phyloP scores from a whole-genome alignment of 2,888 invertebrate genomes.

The Girardia tigrina region DNA sequence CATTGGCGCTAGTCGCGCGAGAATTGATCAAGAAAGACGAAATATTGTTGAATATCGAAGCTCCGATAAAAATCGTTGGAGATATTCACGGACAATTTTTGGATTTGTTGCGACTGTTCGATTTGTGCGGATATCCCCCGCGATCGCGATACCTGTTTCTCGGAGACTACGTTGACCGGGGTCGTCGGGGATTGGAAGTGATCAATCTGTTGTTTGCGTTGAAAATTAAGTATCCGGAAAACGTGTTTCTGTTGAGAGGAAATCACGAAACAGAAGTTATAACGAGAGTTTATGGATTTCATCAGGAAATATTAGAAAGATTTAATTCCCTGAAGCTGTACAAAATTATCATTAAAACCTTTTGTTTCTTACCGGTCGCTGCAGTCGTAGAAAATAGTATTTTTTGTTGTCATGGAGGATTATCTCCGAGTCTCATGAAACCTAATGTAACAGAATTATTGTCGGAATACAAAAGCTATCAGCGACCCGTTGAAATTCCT shows the following conservation, averaged over 20 bases:
- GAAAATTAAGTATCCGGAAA: slow-evolving; percentile 32
- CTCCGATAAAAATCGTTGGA: slow-evolving; percentile 34
- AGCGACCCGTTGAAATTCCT: slow-evolving; percentile 29
- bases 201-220: slow-evolving; percentile 29
- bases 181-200: slow-evolving; percentile 27
- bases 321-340: slow-evolving; percentile 26
- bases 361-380: slow-evolving; percentile 30
- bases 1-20: background rate
- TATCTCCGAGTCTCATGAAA: slow-evolving; percentile 27
- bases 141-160: slow-evolving; percentile 32
- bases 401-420: slow-evolving; percentile 35
- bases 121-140: slow-evolving; percentile 32
- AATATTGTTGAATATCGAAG: slow-evolving; percentile 28
- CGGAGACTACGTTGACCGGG: slow-evolving; percentile 34
- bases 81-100: slow-evolving; percentile 36
- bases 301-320: slow-evolving; percentile 36
- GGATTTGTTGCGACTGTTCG: slow-evolving; percentile 32
- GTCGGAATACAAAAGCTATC: slow-evolving; percentile 7
- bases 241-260: slow-evolving; percentile 34
- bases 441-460: background rate
- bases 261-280: slow-evolving; percentile 35
- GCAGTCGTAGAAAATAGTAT: slow-evolving; percentile 34
- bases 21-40: slow-evolving; percentile 25
- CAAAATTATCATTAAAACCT: slow-evolving; percentile 32
- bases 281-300: slow-evolving; percentile 30